phyloP scores from a whole-genome alignment of 2,797 vertebrate genomes.

The Ammospiza maritima region DNA sequence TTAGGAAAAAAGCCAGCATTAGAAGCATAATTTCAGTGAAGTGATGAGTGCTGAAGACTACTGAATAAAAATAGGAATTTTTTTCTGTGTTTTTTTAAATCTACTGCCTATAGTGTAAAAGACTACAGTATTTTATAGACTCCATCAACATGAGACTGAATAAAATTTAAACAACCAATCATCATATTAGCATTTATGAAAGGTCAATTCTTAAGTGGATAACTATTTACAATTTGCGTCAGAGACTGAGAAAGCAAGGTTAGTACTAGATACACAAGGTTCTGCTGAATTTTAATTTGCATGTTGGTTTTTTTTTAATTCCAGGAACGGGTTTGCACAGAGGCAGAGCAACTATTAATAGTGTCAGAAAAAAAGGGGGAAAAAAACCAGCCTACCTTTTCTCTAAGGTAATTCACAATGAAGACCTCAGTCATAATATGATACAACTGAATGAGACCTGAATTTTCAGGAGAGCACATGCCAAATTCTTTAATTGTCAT shows the following conservation, averaged over 20 bases:
- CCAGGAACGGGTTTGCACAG: neutral
- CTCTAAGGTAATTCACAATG: neutral
- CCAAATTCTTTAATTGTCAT: neutral
- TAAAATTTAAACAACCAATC: neutral
- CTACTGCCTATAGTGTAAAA: neutral
- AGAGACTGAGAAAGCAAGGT: neutral
- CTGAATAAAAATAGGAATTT: neutral
- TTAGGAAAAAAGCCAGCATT: neutral
- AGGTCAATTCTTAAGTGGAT: neutral
- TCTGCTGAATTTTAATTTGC: neutral
- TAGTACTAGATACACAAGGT: neutral
- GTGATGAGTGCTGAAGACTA: neutral
- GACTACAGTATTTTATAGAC: neutral
- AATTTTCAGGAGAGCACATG: neutral
- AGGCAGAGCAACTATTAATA: neutral
- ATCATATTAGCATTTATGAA: neutral
- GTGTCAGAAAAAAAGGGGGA: neutral
- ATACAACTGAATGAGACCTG: neutral
- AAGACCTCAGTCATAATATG: neutral
- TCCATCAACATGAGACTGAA: neutral
- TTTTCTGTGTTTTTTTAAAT: neutral
- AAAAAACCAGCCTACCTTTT: neutral
- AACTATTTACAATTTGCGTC: neutral
- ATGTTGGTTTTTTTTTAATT: accelerated
- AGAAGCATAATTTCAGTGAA: neutral